Evolutionary conservation across 2,797 vertebrate species (phyloP).

Genomic region (Fistularia commersonii): DNA sequence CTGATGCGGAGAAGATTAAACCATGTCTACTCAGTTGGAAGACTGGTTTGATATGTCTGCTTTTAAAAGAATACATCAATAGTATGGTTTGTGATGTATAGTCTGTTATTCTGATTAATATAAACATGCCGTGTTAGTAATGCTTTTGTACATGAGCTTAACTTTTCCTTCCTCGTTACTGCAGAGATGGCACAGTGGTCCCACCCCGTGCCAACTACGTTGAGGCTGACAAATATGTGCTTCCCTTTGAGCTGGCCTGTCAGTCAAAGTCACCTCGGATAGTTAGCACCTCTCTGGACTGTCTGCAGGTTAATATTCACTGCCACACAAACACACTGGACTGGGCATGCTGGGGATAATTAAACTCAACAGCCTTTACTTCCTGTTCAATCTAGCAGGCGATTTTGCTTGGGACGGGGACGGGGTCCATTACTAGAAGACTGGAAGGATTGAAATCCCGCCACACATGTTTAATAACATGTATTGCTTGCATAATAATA

Average conservation of each 20-base stretch:
- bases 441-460: not conserved
- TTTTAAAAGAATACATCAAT: no score
- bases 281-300: conserved; percentile 94
- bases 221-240: conserved; percentile 97
- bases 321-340: not conserved
- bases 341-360: no score
- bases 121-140: not conserved
- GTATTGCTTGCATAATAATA: conserved; percentile 1
- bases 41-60: no score
- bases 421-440: no score
- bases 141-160: not conserved
- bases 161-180: conserved; percentile 10
- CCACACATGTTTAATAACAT: conserved; percentile 19
- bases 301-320: conserved; percentile 82
- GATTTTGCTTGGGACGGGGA: no score
- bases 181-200: conserved; percentile 83
- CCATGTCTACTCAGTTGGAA: no score
- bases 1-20: no score
- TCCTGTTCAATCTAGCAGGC: no score
- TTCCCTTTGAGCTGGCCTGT: conserved; percentile 95
- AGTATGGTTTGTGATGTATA: no score
- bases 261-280: conserved; percentile 96
- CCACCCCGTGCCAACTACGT: conserved; percentile 93
- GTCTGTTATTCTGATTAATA: no score
- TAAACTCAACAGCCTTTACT: no score